These are phyloP conservation scores for Melanotaenia nigrans DNA, from an alignment of 2,797 vertebrate genomes.

Conservation along the genomic window DNA sequence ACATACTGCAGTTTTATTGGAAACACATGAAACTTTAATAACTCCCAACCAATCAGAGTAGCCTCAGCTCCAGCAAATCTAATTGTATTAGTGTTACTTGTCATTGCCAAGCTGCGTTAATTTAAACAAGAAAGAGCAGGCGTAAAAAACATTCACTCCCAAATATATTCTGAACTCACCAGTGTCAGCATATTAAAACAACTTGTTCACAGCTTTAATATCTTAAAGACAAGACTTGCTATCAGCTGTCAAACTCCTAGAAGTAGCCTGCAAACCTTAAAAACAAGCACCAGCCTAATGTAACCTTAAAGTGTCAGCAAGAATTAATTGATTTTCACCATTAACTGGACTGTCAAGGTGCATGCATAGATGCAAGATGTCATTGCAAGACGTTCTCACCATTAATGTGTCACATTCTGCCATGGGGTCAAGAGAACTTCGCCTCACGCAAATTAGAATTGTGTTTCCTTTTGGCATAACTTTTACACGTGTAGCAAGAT, in stretches of 20 bases:
- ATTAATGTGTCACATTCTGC: background rate
- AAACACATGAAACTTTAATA: slow-evolving; percentile 59
- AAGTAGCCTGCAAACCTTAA: slow-evolving; percentile 21
- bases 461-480: background rate
- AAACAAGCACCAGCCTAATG: slow-evolving; percentile 51
- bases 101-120: slow-evolving; percentile 8
- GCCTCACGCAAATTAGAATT: background rate
- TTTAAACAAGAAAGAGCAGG: slow-evolving; percentile 26
- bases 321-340: slow-evolving; percentile 38
- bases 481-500: background rate
- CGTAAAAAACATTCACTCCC: slow-evolving; percentile 23
- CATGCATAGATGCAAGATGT: slow-evolving; percentile 30
- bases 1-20: slow-evolving; percentile 47
- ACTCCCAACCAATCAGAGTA: slow-evolving; percentile 31
- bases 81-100: slow-evolving; percentile 29
- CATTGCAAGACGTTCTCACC: slow-evolving; percentile 2
- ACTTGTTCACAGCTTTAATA: slow-evolving; percentile 50
- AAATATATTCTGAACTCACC: slow-evolving; percentile 13
- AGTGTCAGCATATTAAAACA: slow-evolving; percentile 34
- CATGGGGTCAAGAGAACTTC: background rate
- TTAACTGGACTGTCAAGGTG: slow-evolving; percentile 45
- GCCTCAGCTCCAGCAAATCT: slow-evolving; percentile 2
- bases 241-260: slow-evolving; percentile 50
- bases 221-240: slow-evolving; percentile 26
- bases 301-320: slow-evolving; percentile 53